Conservation (phyloP, 2,888 invertebrate genomes). For the Acleris laterana region DNA sequence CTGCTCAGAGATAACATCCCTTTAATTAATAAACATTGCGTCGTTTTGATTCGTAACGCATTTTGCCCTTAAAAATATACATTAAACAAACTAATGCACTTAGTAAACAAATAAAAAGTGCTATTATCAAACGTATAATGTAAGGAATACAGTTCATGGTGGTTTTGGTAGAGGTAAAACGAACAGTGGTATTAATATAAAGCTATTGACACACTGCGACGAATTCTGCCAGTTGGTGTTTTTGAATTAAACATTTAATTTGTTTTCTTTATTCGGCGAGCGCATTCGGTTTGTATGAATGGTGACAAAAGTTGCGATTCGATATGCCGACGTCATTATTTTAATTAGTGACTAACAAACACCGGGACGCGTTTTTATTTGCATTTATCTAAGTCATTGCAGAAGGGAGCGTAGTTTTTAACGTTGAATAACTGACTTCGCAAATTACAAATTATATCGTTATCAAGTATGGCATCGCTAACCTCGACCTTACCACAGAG, state of each 20-base stretch:
- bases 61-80: constrained; percentile 34
- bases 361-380: constrained; percentile 16
- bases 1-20: not conserved
- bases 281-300: constrained; percentile 57
- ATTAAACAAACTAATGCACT: constrained; percentile 20
- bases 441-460: too few species aligned
- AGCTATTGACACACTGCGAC: constrained; percentile 59
- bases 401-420: too few species aligned
- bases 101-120: not conserved
- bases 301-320: constrained; percentile 59
- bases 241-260: constrained; percentile 81
- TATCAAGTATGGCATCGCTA: too few species aligned
- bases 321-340: constrained; percentile 71
- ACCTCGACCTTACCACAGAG: too few species aligned
- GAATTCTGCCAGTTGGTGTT: constrained; percentile 72
- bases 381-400: constrained; percentile 17
- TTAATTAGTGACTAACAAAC: constrained; percentile 53
- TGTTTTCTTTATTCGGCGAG: constrained; percentile 73
- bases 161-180: constrained; percentile 1
- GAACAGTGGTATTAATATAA: constrained; percentile 15
- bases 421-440: too few species aligned
- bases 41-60: constrained; percentile 35
- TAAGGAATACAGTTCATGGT: not conserved
- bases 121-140: not conserved
- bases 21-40: not conserved